phyloP scores from a whole-genome alignment of 2,888 invertebrate species.

The Nemurella pictetii region DNA sequence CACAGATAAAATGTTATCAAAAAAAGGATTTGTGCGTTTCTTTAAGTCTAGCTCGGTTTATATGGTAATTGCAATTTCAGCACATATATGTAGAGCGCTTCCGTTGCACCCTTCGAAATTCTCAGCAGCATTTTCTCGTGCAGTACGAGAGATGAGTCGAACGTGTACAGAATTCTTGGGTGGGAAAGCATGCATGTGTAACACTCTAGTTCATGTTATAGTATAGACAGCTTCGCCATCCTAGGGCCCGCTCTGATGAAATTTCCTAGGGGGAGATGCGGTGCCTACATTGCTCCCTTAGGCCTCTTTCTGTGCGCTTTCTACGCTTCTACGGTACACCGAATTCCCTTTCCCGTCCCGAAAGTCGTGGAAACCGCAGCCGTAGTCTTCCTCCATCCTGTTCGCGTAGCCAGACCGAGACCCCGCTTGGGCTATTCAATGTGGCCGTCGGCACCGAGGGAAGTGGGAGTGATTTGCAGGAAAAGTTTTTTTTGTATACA shows the following conservation, averaged over 20 bases:
- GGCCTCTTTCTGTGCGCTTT: slow-evolving; percentile 5
- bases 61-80: neutral
- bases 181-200: neutral
- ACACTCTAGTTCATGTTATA: neutral
- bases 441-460: neutral
- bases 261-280: neutral
- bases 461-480: neutral
- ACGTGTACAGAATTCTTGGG: neutral
- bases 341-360: neutral
- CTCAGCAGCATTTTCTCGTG: neutral
- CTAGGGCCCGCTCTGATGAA: neutral
- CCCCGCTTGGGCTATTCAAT: neutral
- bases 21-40: neutral
- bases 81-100: neutral
- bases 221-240: neutral
- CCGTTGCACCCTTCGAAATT: neutral
- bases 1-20: neutral
- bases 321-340: neutral
- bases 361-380: neutral
- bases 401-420: neutral
- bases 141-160: neutral
- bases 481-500: neutral
- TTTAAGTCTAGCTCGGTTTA: neutral
- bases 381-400: neutral
- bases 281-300: slow-evolving; percentile 4